phyloP scores from a whole-genome alignment of 2,888 invertebrate genomes.

The Tenthredo notha region DNA sequence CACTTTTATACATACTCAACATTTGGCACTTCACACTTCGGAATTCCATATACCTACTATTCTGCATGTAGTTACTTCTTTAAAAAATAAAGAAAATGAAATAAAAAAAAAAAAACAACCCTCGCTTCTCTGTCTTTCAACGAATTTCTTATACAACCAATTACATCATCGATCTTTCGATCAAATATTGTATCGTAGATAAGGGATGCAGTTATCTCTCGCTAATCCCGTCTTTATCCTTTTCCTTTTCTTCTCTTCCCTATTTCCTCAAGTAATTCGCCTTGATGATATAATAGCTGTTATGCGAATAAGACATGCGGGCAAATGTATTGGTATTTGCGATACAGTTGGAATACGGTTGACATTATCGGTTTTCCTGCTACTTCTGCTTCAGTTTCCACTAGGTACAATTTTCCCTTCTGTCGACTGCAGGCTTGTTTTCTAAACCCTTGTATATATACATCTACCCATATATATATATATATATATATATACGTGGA shows the following conservation, averaged over 20 bases:
- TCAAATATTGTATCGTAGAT: neutral
- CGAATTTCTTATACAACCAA: too few species aligned
- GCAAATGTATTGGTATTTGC: neutral
- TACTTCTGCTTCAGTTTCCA: neutral
- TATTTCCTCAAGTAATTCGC: neutral
- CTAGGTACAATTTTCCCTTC: slow-evolving; percentile 2
- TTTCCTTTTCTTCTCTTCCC: neutral
- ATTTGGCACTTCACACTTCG: neutral
- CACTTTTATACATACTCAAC: neutral
- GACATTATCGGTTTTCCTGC: slow-evolving; percentile 27
- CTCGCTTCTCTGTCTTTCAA: too few species aligned
- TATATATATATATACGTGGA: neutral
- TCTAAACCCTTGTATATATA: neutral
- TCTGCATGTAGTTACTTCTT: neutral
- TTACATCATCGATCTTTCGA: neutral
- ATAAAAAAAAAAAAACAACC: too few species aligned
- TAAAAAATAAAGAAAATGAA: too few species aligned
- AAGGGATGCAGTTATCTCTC: neutral
- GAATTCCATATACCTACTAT: too few species aligned
- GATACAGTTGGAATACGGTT: neutral
- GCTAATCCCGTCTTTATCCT: neutral
- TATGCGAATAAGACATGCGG: neutral
- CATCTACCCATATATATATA: too few species aligned
- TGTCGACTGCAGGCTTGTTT: neutral
- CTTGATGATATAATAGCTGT: neutral